These are phyloP conservation scores for Benthosema pterotum DNA, from an alignment of 2,797 vertebrate species.

Conservation along the genomic window DNA sequence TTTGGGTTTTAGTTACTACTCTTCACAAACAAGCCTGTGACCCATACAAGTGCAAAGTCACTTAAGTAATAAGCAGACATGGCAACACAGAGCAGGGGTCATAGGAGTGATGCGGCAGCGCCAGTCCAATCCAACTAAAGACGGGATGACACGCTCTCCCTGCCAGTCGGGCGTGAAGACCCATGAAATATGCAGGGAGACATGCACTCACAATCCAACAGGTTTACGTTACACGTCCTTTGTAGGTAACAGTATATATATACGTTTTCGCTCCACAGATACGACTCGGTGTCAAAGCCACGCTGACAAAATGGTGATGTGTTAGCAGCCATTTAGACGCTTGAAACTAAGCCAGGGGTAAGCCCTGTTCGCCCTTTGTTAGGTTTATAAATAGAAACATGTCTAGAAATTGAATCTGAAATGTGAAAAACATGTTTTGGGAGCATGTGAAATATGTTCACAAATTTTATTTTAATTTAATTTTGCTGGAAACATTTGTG, in stretches of 20 bases:
- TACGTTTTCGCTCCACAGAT: conserved; percentile 22
- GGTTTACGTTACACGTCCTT: conserved; percentile 70
- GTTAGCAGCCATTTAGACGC: background rate
- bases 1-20: too few relatives aligned
- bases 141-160: conserved; percentile 51
- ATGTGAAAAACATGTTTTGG: too few relatives aligned
- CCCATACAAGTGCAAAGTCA: too few relatives aligned
- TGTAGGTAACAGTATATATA: conserved; percentile 36
- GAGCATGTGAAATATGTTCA: too few relatives aligned
- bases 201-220: conserved; percentile 58
- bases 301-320: conserved; percentile 19
- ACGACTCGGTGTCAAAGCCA: conserved; percentile 1
- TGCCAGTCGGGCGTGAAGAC: conserved; percentile 73
- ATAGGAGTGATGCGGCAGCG: conserved; percentile 39
- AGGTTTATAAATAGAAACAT: too few relatives aligned
- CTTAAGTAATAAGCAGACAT: too few relatives aligned
- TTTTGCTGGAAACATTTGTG: too few relatives aligned
- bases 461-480: too few relatives aligned
- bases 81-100: too few relatives aligned
- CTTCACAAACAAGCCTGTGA: too few relatives aligned
- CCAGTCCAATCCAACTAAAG: conserved; percentile 68
- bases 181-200: conserved; percentile 83
- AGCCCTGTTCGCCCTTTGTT: too few relatives aligned
- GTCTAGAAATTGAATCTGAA: too few relatives aligned
- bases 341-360: background rate